phyloP scores from a whole-genome alignment of 2,113 vertebrate genomes.

The Tenebrosternarchus preto region DNA sequence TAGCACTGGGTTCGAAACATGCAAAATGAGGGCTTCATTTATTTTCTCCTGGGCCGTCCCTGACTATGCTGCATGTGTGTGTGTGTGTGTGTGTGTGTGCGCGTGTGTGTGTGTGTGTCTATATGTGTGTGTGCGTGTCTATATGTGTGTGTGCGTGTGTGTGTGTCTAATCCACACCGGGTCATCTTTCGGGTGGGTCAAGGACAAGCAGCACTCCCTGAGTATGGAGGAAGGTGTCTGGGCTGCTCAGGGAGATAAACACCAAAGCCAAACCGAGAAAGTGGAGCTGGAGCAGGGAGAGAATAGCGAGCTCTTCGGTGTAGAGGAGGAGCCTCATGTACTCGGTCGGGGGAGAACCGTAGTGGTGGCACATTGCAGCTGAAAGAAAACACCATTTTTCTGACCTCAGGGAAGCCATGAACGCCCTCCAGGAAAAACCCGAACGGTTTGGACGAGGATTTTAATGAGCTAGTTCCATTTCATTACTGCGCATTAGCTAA shows the following conservation, averaged over 20 bases:
- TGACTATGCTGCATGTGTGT: slow-evolving; percentile 51
- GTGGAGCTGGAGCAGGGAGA: not conserved
- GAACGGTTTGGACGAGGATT: not conserved
- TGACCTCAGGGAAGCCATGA: not conserved
- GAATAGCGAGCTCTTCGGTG: slow-evolving; percentile 62
- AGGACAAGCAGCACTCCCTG: slow-evolving; percentile 68
- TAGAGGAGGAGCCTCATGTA: slow-evolving; percentile 64
- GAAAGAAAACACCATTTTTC: slow-evolving; percentile 17
- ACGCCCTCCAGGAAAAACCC: slow-evolving; percentile 26
- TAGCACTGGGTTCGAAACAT: slow-evolving; percentile 54
- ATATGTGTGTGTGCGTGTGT: slow-evolving; percentile 37
- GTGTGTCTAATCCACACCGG: slow-evolving; percentile 41
- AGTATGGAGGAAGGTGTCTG: slow-evolving; percentile 33
- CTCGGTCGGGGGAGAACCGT: slow-evolving; percentile 46
- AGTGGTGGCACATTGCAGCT: slow-evolving; percentile 26
- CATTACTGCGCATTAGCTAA: slow-evolving; percentile 20
- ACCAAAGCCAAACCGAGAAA: slow-evolving; percentile 46
- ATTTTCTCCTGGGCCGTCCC: slow-evolving; percentile 64
- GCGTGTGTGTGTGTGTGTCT: slow-evolving; percentile 42
- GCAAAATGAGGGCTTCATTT: slow-evolving; percentile 57
- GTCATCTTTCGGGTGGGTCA: slow-evolving; percentile 66
- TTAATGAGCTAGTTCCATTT: slow-evolving; percentile 3
- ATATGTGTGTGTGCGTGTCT: not conserved
- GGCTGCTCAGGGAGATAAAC: slow-evolving; percentile 22
- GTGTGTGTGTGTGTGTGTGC: slow-evolving; percentile 50